Base-by-base conservation (phyloP, 2,888 invertebrate genomes). In the Rhogogaster chlorosoma region DNA sequence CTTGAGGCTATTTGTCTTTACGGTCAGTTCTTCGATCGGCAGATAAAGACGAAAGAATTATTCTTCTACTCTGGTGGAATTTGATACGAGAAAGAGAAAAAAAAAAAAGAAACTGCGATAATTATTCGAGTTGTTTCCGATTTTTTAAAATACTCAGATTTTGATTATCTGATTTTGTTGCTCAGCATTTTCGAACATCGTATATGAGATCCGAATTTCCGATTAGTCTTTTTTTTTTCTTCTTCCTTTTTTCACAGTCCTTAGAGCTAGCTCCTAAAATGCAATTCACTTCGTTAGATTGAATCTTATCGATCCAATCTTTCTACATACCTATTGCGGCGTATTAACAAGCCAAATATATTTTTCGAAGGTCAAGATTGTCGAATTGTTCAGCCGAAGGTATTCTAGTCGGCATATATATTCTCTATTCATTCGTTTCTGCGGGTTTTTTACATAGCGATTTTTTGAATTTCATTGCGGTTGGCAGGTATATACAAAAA, bases 301-400 rank as follows among this genome's bases (percentile, higher is more conserved):
- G 49, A 26, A 57, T 80, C 80, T 80, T 80, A 80, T 80, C 80
- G 80, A 61, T 80, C 38, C 12, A 61, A 80, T 80, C 32, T 77
- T 18, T 53, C 29, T 77, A 36, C 36, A 70, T 71, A 75, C 15
- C 18, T 36, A 36, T 36, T 36, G 32, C 70, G 29, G 15, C 61
- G 53, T 77, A 53, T 77, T 49, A 61, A 36, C 22, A 38, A 80
- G n/a, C 80, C 80, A 80, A 80, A 80, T 80, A 45, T 49, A 36
- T 80, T 80, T 57, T 38, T 61, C 38, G 53, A 80, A 80, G 57
- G 78, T 80, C 38, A 80, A 80, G 38, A 80, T 61, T 57, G 61
- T 26, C 18, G 57, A 22, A 36, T n/a, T 61, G 29, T 57, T 2
- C n/a, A 53, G 36, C 12, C 26, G n/a, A 32, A 29, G 53, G 18